A percentile compares a stretch with the other conserved stretches of the same genome.
phyloP scores from a whole-genome alignment of 2,113 vertebrate genomes.

The Ranitomeya imitator region DNA sequence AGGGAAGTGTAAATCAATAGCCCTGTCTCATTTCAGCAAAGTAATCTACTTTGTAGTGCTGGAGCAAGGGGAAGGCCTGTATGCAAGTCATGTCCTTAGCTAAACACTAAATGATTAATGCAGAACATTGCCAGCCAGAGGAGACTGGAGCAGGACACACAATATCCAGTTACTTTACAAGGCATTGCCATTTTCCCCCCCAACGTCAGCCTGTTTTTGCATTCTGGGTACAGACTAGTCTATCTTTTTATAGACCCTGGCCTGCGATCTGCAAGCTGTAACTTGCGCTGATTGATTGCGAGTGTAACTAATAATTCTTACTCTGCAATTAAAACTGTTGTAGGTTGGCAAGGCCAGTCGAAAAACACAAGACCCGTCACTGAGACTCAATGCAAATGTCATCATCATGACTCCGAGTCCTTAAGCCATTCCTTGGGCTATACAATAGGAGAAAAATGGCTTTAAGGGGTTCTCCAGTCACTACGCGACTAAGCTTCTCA shows the following conservation, averaged over 20 bases:
- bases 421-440: neutral
- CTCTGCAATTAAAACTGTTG: slow-evolving; percentile 2
- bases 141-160: neutral
- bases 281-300: neutral
- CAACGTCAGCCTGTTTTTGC: neutral
- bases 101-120: slow-evolving; percentile 61
- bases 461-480: neutral
- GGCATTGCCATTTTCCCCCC: rapidly evolving
- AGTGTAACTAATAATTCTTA: slow-evolving; percentile 21
- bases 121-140: slow-evolving; percentile 1
- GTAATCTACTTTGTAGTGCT: neutral
- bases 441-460: neutral
- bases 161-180: slow-evolving; percentile 32
- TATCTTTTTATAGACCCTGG: slow-evolving; percentile 27
- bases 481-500: no score
- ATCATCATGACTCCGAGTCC: neutral
- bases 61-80: slow-evolving; percentile 28
- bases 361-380: neutral
- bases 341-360: neutral
- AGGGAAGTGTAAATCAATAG: slow-evolving; percentile 7
- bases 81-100: slow-evolving; percentile 24
- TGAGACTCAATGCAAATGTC: neutral
- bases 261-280: neutral
- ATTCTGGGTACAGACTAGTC: neutral
- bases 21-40: slow-evolving; percentile 19